These are phyloP conservation scores for Cosmopolites sordidus DNA, from an alignment of 2,888 invertebrate species.

Conservation along the genomic window DNA sequence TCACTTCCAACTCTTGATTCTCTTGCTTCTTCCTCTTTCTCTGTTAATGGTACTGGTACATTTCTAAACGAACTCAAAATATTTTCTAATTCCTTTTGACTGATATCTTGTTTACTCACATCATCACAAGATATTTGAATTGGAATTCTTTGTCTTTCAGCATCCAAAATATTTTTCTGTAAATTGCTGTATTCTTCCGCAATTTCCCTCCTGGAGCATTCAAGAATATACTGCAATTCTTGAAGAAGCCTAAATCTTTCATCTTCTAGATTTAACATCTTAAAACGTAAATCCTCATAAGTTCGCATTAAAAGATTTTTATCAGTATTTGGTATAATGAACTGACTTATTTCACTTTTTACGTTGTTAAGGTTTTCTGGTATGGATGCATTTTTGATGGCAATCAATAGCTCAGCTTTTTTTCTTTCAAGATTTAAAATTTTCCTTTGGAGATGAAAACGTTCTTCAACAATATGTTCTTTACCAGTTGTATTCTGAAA, in stretches of 20 bases:
- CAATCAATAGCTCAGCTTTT: constrained; percentile 30
- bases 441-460: constrained; percentile 29
- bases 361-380: constrained; percentile 19
- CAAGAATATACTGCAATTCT: constrained; percentile 31
- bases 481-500: constrained; percentile 25
- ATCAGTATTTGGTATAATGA: constrained; percentile 9
- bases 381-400: constrained; percentile 28
- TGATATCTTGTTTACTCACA: constrained; percentile 5
- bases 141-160: constrained; percentile 28
- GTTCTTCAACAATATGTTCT: constrained; percentile 24
- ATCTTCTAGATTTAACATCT: constrained; percentile 32
- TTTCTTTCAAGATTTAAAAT: constrained; percentile 31
- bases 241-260: constrained; percentile 30
- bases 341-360: constrained; percentile 8
- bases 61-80: constrained; percentile 27
- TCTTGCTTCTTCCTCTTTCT: constrained; percentile 9
- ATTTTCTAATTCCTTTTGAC: constrained; percentile 18
- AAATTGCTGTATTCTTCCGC: constrained; percentile 31
- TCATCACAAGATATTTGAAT: constrained; percentile 15
- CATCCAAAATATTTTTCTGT: constrained; percentile 30
- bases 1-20: constrained; percentile 1
- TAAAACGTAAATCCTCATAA: constrained; percentile 29
- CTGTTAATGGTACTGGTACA: constrained; percentile 6
- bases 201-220: constrained; percentile 32
- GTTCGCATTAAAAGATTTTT: constrained; percentile 26